phyloP scores from a whole-genome alignment of 2,888 invertebrate genomes.

The Notodonta ziczac region DNA sequence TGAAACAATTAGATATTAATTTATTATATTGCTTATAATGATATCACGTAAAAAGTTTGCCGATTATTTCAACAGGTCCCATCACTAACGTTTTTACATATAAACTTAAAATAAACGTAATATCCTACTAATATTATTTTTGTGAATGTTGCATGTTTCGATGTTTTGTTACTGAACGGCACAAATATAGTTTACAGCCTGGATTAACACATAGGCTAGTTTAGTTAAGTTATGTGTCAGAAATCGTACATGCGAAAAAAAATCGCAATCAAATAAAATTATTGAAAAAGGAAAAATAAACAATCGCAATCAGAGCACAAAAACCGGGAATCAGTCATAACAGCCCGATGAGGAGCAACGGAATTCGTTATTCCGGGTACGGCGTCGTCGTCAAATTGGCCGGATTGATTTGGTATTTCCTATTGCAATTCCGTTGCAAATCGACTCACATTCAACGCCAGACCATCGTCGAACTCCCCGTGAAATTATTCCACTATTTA shows the following conservation, averaged over 20 bases:
- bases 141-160: no score
- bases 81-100: no score
- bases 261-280: background rate
- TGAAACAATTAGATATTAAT: constrained; percentile 57
- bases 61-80: no score
- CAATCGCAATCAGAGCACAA: constrained; percentile 16
- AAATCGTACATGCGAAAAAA: background rate
- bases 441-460: constrained; percentile 40
- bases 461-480: constrained; percentile 40
- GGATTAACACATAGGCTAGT: no score
- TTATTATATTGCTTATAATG: background rate
- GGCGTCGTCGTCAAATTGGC: constrained; percentile 64
- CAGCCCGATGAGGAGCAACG: constrained; percentile 33
- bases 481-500: constrained; percentile 34
- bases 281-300: background rate
- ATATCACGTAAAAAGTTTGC: background rate
- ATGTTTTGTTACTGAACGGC: no score
- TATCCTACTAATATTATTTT: no score
- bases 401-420: constrained; percentile 72
- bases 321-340: constrained; percentile 26
- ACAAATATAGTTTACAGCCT: no score
- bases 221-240: background rate
- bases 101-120: background rate
- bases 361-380: constrained; percentile 56
- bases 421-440: constrained; percentile 65